phyloP scores from a whole-genome alignment of 2,888 invertebrate species.

The Cheilosia pagana region DNA sequence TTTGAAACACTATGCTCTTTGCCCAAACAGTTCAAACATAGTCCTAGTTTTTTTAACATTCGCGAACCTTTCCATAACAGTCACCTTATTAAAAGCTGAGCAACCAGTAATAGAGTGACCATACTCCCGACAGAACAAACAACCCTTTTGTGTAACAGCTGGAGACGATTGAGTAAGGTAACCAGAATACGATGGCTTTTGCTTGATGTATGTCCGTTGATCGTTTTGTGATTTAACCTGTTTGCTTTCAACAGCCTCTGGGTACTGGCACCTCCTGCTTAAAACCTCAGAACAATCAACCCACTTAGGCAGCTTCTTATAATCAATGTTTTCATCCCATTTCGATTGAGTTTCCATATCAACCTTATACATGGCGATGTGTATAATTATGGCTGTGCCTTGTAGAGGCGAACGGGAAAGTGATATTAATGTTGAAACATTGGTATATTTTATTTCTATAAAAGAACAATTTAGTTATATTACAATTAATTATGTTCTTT shows the following conservation, averaged over 20 bases:
- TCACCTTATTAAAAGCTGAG: no score
- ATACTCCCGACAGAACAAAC: background rate
- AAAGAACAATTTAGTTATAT: no score
- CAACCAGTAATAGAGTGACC: no score
- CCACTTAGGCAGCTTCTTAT: conserved; percentile 2
- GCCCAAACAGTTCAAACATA: conserved; percentile 32
- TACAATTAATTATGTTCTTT: no score
- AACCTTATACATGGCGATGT: no score
- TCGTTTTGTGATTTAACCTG: background rate
- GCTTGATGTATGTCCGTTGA: background rate
- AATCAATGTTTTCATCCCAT: no score
- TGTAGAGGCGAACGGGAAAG: no score
- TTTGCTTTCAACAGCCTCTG: background rate
- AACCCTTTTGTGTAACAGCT: background rate
- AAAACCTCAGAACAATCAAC: conserved; percentile 17
- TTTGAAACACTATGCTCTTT: conserved; percentile 10
- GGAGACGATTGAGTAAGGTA: conserved; percentile 2
- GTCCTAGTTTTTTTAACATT: background rate
- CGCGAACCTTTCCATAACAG: no score
- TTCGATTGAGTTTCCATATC: no score
- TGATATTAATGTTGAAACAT: no score
- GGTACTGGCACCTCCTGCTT: conserved; percentile 26
- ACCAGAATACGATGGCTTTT: background rate
- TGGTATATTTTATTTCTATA: no score
- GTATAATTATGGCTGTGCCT: no score